Evolutionary conservation across 2,113 vertebrate genomes (phyloP), one percentile per base, ranked within the genome.

Genomic region (Hylia prasina): DNA sequence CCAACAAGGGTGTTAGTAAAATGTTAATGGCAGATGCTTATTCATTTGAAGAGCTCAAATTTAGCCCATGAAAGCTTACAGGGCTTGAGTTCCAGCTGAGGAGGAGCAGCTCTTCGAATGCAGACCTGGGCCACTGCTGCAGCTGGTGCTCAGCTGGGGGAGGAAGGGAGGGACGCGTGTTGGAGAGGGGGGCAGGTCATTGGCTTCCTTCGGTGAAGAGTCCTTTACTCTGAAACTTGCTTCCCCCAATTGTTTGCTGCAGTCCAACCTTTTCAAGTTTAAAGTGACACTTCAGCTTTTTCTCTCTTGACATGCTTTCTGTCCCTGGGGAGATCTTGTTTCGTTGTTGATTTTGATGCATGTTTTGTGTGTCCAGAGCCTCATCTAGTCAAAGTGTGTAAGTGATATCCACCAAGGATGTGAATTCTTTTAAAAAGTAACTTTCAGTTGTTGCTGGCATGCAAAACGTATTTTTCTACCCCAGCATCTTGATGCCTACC

Each of bases 231-330:
- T 93, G 90, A 42, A 94, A 80, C 77, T 68, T 94, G 94, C 91
- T 96, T 96, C 91, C 90, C 93, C 65, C 92, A 50, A 82, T 96
- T 97, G 94, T 95, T 96, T 96, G 90, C 80, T 72, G 4, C 39
- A 87, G 72, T 82, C 61, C 76, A 89, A 73, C 82, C 63, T 94
- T 85, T 86, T 70, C 81, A 89, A 93, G 69, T 82, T 96, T 96
- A 91, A 96, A 95, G 96, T 87, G 92, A 90, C 71, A 78, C 80
- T 96, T 95, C 73, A 92, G 0, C 80, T 93, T 96, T 96, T 95
- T 90, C 48, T 78, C 48, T 82, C 92, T 47, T 85, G 13, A 56
- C 28, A 6, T 47, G 15, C 76, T 82, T 92, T 86, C 27, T 53
- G 8, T 72, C 40, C 51, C 44, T n/a, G 37, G 40, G 58, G 63